Conservation (phyloP, 1,140 invertebrate species). For the Apolygus lucorum region DNA sequence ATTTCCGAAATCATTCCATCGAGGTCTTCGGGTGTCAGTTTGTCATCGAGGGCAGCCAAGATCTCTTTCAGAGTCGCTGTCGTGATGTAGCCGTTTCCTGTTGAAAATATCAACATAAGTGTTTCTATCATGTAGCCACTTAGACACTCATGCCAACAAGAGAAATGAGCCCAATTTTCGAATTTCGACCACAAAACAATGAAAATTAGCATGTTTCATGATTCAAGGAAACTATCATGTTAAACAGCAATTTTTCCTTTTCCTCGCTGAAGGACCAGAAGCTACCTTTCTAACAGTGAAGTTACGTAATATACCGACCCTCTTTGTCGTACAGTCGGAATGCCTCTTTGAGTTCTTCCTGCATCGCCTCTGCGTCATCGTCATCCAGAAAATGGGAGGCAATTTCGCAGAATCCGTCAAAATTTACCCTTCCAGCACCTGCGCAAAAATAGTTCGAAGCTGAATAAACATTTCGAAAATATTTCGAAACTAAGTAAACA, state of each 20-base stretch:
- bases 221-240: too few relatives aligned
- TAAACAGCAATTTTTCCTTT: too few relatives aligned
- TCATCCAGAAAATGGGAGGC: conserved; percentile 83
- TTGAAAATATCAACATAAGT: too few relatives aligned
- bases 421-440: conserved; percentile 81
- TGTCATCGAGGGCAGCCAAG: conserved; percentile 80
- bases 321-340: conserved; percentile 64
- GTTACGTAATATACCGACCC: conserved; percentile 37
- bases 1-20: conserved; percentile 90
- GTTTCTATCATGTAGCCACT: too few relatives aligned
- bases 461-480: too few relatives aligned
- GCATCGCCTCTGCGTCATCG: conserved; percentile 85
- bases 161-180: too few relatives aligned
- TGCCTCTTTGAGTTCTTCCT: conserved; percentile 88
- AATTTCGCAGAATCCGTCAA: conserved; percentile 85
- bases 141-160: too few relatives aligned
- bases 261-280: too few relatives aligned
- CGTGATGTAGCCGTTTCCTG: conserved; percentile 89
- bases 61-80: conserved; percentile 85
- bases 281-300: too few relatives aligned
- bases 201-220: too few relatives aligned
- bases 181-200: neutral
- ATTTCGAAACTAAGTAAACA: too few relatives aligned
- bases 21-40: conserved; percentile 69
- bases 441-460: too few relatives aligned